phyloP scores from a whole-genome alignment of 2,113 vertebrate genomes.

The Ceyx melanurus region DNA sequence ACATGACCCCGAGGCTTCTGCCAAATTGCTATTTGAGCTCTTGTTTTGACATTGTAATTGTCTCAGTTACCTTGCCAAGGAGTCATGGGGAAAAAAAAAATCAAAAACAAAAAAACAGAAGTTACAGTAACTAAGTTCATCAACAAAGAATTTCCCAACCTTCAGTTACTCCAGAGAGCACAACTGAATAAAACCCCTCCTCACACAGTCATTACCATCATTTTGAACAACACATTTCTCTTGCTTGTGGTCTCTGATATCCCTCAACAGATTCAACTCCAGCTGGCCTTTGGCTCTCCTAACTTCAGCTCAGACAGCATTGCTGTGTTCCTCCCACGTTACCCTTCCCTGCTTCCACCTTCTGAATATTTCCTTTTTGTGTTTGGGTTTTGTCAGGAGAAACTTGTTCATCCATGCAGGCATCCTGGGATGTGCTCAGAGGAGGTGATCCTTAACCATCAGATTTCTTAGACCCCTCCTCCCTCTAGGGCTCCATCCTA shows the following conservation, averaged over 20 bases:
- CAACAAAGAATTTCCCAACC: background rate
- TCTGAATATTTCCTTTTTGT: background rate
- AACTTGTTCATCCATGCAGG: background rate
- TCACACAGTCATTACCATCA: background rate
- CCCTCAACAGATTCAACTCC: background rate
- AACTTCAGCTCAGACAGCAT: fast-evolving
- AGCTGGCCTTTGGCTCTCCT: background rate
- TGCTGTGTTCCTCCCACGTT: background rate
- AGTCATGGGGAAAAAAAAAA: background rate
- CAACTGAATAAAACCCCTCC: background rate
- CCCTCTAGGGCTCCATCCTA: background rate
- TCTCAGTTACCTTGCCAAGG: background rate
- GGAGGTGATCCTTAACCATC: background rate
- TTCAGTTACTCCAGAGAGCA: background rate
- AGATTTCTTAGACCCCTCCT: background rate
- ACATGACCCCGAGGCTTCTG: background rate
- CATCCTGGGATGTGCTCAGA: background rate
- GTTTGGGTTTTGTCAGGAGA: background rate
- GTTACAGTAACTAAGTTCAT: background rate
- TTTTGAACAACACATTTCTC: background rate
- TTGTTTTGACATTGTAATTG: background rate
- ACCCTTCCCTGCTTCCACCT: background rate
- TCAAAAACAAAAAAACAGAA: background rate
- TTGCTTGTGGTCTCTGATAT: background rate
- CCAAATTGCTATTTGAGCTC: background rate